Base-by-base conservation (phyloP, 1,140 invertebrate genomes). In the Drosophila leontia region DNA sequence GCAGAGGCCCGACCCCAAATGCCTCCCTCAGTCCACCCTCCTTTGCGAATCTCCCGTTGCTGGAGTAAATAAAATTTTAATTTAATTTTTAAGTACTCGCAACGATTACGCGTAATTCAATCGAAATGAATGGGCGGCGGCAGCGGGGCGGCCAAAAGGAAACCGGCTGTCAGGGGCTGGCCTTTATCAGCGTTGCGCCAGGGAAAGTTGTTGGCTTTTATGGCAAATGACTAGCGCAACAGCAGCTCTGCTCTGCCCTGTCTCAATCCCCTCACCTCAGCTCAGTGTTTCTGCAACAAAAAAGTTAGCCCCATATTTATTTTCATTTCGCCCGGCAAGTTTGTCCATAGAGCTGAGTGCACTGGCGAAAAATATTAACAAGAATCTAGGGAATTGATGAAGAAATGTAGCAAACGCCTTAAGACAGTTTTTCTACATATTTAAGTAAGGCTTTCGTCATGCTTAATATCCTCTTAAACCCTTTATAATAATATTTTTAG, bases 101-200 rank as follows among this genome's bases (percentile, higher is more conserved):
- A 84, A 75, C 85, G 85, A 88, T 87, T 90, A 80, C 78, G 84
- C 68, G 80, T 87, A 87, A 90, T 87, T 87, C 84, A 90, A 87
- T 87, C 80, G 84, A 86, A 78, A 57, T 64, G 68, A 61, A 63
- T 48, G 59, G 62, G 50, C 35, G 64, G 69, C 15, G 26, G 8
- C n/a, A 6, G 19, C 2, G 26, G 23, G 50, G 50, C 48, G 51
- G 32, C 29, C 45, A 19, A 34, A 48, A 35, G 67, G 67, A 71
- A 72, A 39, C 53, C 67, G 67, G 51, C 42, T 58, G 69, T 72
- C 65, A 70, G 34, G 64, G 41, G 17, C 69, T 78, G 72, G 48
- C 68, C 78, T 75, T 90, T 87, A 87, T 87, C 84, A 88, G 85
- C 55, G 48, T 47, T 45, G 34, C 58, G 83, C 53, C 65, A 84